A percentile compares a stretch with the other conserved stretches of the same genome.
phyloP scores from a whole-genome alignment of 2,797 vertebrate species.

The Picus viridis region DNA sequence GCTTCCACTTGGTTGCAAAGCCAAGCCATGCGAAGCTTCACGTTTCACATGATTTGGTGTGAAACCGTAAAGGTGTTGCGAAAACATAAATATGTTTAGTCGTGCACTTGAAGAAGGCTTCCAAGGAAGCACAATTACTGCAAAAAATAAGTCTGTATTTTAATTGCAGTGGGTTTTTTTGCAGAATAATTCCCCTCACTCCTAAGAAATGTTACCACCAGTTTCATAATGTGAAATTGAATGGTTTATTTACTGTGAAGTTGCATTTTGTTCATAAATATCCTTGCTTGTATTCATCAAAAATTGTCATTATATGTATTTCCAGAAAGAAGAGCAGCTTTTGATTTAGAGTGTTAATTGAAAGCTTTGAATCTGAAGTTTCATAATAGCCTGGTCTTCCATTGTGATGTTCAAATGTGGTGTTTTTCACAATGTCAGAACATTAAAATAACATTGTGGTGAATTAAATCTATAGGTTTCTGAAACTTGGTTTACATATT shows the following conservation, averaged over 20 bases:
- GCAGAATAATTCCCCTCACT: not conserved
- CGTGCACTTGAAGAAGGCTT: not conserved
- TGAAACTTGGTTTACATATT: not conserved
- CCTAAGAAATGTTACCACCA: not conserved
- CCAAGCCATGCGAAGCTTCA: not conserved
- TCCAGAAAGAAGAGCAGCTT: not conserved
- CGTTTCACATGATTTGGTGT: not conserved
- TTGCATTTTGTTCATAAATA: not conserved
- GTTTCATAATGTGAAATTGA: not conserved
- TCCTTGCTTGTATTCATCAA: not conserved
- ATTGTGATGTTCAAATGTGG: not conserved
- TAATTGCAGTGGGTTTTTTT: not conserved
- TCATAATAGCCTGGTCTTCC: not conserved
- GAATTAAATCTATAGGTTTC: not conserved
- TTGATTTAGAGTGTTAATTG: not conserved
- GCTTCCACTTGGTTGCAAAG: not conserved
- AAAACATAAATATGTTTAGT: not conserved
- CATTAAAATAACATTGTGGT: not conserved
- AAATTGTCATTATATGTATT: not conserved
- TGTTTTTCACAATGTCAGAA: not conserved
- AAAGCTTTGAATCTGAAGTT: not conserved
- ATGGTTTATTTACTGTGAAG: not conserved
- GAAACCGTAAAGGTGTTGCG: not conserved
- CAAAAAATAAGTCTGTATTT: not conserved
- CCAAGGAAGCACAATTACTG: not conserved